Conservation (phyloP, 2,797 vertebrate genomes). For the Cossypha heuglini region DNA sequence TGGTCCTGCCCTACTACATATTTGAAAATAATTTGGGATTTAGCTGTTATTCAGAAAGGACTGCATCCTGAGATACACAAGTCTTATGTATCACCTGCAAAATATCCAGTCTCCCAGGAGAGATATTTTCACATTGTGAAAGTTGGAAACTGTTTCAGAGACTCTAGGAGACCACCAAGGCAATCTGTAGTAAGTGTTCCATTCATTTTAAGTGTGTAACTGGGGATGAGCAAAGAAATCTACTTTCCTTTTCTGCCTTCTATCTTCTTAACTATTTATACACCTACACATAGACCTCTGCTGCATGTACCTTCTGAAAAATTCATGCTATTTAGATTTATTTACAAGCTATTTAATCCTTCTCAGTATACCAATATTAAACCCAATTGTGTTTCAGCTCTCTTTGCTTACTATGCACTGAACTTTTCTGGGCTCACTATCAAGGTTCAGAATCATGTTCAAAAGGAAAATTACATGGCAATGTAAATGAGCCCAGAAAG, state of each 20-base stretch:
- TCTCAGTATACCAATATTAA: no score
- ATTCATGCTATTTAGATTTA: slow-evolving; percentile 11
- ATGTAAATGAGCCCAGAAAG: background rate
- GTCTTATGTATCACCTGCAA: background rate
- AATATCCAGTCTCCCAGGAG: background rate
- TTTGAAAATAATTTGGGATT: background rate
- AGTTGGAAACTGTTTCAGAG: background rate
- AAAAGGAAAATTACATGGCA: background rate
- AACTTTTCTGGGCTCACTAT: background rate
- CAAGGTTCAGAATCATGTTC: background rate
- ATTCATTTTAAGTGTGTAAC: background rate
- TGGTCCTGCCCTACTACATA: background rate
- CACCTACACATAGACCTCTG: background rate
- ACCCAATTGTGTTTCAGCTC: background rate
- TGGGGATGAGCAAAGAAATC: background rate
- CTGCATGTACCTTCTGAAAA: slow-evolving; percentile 18
- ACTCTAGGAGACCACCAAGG: background rate
- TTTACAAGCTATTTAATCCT: background rate
- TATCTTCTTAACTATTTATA: slow-evolving; percentile 18
- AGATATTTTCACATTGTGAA: background rate
- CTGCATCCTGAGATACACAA: background rate
- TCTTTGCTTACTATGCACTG: background rate
- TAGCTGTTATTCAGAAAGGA: background rate
- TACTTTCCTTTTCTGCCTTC: slow-evolving; percentile 9
- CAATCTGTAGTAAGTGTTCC: background rate